Conservation (phyloP, 2,888 invertebrate genomes). For the Sclerodermus sp. region DNA sequence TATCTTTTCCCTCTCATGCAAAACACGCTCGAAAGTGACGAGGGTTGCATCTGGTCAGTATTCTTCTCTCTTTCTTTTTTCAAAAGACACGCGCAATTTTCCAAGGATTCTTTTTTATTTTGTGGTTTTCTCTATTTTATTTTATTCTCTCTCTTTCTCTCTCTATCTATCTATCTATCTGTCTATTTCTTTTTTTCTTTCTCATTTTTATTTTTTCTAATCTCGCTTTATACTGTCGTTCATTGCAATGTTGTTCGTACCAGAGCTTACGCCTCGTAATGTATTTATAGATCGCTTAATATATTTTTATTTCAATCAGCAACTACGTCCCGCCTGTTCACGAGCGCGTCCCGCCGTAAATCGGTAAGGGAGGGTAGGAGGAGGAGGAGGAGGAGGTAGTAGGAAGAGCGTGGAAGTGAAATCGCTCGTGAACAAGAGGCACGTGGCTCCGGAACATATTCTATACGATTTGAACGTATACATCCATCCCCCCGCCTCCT, state of each 20-base stretch:
- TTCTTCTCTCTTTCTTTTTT: slow-evolving; percentile 10
- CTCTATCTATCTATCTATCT: background rate
- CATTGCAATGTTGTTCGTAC: slow-evolving; percentile 50
- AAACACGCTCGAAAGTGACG: too few species aligned
- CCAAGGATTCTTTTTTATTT: too few species aligned
- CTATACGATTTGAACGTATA: too few species aligned
- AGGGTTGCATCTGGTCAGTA: too few species aligned
- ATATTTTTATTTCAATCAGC: slow-evolving; percentile 22
- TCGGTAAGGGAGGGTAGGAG: too few species aligned
- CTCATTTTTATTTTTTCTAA: slow-evolving; percentile 7
- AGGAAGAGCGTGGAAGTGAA: slow-evolving; percentile 13
- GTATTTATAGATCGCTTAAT: slow-evolving; percentile 56
- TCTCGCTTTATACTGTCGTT: slow-evolving; percentile 49
- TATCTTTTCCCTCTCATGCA: too few species aligned
- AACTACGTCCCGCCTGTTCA: too few species aligned
- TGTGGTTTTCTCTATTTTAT: slow-evolving; percentile 14
- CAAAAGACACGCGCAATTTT: slow-evolving; percentile 8
- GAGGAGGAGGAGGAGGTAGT: background rate
- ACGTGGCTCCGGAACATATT: too few species aligned
- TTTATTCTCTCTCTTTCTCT: slow-evolving; percentile 10
- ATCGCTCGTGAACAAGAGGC: too few species aligned
- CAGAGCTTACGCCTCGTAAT: slow-evolving; percentile 56
- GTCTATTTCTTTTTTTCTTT: too few species aligned
- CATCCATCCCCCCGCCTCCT: too few species aligned
- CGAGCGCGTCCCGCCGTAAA: too few species aligned